These are phyloP conservation scores for Alosa alosa DNA, from an alignment of 2,113 vertebrate genomes.

Conservation along the genomic window DNA sequence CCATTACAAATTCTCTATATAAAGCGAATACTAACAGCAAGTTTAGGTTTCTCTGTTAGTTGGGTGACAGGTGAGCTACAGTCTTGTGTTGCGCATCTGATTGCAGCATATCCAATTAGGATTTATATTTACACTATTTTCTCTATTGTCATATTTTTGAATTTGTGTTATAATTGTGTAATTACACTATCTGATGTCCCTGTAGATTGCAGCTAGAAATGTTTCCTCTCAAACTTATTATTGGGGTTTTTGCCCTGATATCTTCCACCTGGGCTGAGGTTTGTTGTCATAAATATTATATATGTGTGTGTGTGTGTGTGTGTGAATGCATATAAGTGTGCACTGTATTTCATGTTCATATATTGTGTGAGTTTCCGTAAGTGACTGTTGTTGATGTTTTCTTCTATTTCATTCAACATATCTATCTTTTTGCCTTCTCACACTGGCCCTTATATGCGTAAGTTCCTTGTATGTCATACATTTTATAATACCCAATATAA, in stretches of 20 bases:
- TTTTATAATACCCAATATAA: not conserved
- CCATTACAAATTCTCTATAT: not conserved
- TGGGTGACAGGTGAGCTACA: not conserved
- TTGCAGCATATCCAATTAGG: no score
- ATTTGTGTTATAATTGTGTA: not conserved
- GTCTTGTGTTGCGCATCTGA: not conserved
- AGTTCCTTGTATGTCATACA: not conserved
- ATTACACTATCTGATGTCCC: not conserved
- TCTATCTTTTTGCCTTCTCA: not conserved
- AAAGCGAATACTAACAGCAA: not conserved
- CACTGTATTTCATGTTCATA: not conserved
- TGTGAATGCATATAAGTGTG: not conserved
- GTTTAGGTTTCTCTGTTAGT: not conserved
- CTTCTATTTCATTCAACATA: not conserved
- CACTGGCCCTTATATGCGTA: not conserved
- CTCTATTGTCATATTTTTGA: not conserved
- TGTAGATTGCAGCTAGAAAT: not conserved
- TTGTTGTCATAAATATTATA: not conserved
- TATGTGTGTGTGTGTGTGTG: not conserved
- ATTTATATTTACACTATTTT: not conserved
- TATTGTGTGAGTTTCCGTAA: not conserved
- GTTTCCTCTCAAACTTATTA: not conserved
- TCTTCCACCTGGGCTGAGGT: slow-evolving; percentile 42
- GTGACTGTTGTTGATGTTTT: not conserved
- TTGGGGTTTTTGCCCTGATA: not conserved